phyloP scores from a whole-genome alignment of 2,797 vertebrate species.

The Sus cebifrons region DNA sequence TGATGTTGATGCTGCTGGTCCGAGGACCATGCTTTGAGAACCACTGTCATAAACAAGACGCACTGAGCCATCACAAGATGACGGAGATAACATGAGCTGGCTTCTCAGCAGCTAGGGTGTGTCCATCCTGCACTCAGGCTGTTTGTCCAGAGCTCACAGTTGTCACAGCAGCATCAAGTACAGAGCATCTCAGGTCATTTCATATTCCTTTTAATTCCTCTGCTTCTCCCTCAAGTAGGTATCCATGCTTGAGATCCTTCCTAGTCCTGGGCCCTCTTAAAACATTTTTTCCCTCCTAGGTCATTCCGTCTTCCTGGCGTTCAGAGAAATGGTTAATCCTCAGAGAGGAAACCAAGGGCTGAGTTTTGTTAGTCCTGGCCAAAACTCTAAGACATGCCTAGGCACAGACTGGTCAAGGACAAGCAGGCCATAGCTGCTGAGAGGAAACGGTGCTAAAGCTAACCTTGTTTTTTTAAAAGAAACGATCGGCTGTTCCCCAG shows the following conservation, averaged over 20 bases:
- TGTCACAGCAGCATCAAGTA: neutral
- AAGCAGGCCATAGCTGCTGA: constrained; percentile 40
- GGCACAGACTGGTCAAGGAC: constrained; percentile 17
- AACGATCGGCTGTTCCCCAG: neutral
- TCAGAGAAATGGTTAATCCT: constrained; percentile 51
- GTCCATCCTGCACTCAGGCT: neutral
- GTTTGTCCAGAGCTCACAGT: neutral
- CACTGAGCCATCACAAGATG: neutral
- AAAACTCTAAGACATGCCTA: constrained; percentile 32
- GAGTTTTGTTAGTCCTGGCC: constrained; percentile 63
- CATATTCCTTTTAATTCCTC: neutral
- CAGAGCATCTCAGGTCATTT: neutral
- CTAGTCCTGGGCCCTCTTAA: neutral
- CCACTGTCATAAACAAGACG: neutral
- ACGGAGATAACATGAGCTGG: neutral
- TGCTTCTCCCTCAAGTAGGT: neutral
- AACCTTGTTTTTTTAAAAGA: constrained; percentile 16
- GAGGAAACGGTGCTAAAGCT: constrained; percentile 33
- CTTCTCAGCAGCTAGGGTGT: too few species aligned
- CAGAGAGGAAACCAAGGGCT: constrained; percentile 62
- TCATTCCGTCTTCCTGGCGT: neutral
- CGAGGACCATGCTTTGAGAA: neutral
- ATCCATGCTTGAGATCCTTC: neutral
- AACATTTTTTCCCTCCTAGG: neutral
- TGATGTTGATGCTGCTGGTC: too few species aligned